A percentile compares a stretch with the other conserved stretches of the same genome.
These are phyloP conservation scores for Drosophila borealis DNA, from an alignment of 2,888 invertebrate species.

Conservation along the genomic window DNA sequence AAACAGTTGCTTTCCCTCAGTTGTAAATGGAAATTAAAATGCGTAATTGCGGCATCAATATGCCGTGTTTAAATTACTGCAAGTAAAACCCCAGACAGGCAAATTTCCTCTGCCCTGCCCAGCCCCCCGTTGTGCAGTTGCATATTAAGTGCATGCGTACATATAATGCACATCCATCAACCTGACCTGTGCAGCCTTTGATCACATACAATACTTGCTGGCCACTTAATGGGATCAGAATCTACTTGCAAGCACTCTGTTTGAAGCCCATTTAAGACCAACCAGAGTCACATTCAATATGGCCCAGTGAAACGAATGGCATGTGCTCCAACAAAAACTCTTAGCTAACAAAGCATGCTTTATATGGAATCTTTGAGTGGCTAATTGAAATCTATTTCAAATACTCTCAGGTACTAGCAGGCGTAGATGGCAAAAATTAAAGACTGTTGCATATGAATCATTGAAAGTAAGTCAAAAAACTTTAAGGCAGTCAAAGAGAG, in stretches of 20 bases:
- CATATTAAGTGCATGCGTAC: background rate
- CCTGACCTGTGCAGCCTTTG: conserved; percentile 7
- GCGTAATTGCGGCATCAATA: conserved; percentile 31
- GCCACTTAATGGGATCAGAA: conserved; percentile 2
- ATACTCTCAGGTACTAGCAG: background rate
- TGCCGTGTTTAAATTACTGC: conserved; percentile 29
- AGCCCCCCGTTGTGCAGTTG: too few species aligned
- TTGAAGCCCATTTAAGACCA: background rate
- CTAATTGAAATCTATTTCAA: background rate
- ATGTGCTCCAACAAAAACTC: background rate
- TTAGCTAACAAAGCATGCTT: background rate
- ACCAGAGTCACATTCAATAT: background rate
- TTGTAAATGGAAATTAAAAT: conserved; percentile 27
- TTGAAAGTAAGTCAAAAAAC: too few species aligned
- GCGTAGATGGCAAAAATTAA: background rate
- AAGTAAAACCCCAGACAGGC: background rate
- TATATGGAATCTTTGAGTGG: background rate
- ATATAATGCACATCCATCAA: conserved; percentile 6
- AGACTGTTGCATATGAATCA: background rate
- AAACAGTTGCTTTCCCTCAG: conserved; percentile 25
- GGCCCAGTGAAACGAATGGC: too few species aligned
- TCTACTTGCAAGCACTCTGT: background rate
- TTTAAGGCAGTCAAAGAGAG: too few species aligned
- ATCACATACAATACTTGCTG: background rate
- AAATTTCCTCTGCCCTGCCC: background rate